These are phyloP conservation scores for Zaprionus tsacasi DNA, from an alignment of 1,140 invertebrate species.

Conservation along the genomic window DNA sequence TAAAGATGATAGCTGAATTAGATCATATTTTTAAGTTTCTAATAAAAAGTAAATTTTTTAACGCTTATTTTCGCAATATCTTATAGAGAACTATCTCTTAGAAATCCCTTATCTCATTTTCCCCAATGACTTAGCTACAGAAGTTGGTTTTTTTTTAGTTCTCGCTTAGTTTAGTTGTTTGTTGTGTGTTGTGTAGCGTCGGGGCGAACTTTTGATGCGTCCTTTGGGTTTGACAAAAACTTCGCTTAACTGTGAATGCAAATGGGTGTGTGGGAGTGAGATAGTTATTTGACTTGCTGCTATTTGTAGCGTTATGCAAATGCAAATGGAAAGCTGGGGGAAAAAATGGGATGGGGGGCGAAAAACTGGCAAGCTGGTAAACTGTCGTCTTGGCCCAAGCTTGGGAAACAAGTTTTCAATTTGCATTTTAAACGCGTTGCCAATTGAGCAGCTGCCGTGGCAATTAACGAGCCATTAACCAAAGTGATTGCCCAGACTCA, in stretches of 20 bases:
- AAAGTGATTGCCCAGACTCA: conserved; percentile 11
- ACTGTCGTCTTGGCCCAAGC: conserved; percentile 14
- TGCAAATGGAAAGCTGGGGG: conserved; percentile 5
- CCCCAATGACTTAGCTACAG: not conserved
- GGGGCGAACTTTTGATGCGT: conserved; percentile 8
- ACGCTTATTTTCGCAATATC: not conserved
- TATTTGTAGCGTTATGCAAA: conserved; percentile 50
- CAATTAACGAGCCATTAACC: conserved; percentile 65
- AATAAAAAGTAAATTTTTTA: too few species aligned
- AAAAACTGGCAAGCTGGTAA: not conserved
- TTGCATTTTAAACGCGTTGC: conserved; percentile 41
- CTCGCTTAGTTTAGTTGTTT: not conserved
- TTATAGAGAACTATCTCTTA: not conserved
- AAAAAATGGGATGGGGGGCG: not conserved
- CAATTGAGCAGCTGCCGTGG: conserved; percentile 24
- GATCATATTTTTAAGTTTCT: too few species aligned
- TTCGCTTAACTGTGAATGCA: conserved; percentile 18
- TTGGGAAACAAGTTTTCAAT: conserved; percentile 32
- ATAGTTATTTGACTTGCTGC: conserved; percentile 29
- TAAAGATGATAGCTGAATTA: too few species aligned
- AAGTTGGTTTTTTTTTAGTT: conserved; percentile 2
- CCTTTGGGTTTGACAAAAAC: conserved; percentile 19
- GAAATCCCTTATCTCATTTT: not conserved
- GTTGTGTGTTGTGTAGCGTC: not conserved
- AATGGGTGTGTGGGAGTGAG: not conserved